A percentile compares a stretch with the other conserved stretches of the same genome.
Conservation (phyloP, 2,113 vertebrate genomes). For the Eptesicus fuscus region DNA sequence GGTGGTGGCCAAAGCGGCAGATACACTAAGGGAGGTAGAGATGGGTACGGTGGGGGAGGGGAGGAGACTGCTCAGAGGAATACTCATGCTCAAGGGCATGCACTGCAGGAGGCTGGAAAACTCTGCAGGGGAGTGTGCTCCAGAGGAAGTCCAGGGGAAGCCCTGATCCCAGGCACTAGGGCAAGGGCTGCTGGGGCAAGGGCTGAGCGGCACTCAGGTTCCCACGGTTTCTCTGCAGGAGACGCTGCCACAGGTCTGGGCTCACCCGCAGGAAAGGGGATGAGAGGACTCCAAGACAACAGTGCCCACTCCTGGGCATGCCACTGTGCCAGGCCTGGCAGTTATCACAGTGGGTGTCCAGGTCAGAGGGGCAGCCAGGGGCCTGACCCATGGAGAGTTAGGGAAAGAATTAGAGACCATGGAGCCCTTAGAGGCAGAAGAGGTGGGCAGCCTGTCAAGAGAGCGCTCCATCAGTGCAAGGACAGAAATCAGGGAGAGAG, state of each 20-base stretch:
- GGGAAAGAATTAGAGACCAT: background rate
- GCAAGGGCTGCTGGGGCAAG: background rate
- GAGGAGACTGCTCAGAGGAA: background rate
- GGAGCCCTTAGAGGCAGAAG: background rate
- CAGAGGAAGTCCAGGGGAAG: background rate
- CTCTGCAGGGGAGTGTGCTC: background rate
- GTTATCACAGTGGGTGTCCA: background rate
- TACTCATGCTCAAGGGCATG: background rate
- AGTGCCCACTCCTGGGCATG: too few relatives aligned
- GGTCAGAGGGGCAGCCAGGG: background rate
- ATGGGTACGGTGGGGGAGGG: background rate
- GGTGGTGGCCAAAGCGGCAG: too few relatives aligned
- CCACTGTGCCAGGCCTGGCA: background rate
- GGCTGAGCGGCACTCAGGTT: background rate
- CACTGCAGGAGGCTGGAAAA: background rate
- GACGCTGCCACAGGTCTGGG: background rate
- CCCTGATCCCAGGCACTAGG: background rate
- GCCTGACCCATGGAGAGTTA: background rate
- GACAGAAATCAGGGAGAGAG: background rate
- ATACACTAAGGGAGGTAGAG: background rate
- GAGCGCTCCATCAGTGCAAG: accelerated
- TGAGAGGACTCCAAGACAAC: background rate
- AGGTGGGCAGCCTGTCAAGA: background rate
- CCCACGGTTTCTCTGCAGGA: background rate
- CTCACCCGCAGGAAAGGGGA: background rate